phyloP scores from a whole-genome alignment of 2,797 vertebrate species.

The Sciurus carolinensis region DNA sequence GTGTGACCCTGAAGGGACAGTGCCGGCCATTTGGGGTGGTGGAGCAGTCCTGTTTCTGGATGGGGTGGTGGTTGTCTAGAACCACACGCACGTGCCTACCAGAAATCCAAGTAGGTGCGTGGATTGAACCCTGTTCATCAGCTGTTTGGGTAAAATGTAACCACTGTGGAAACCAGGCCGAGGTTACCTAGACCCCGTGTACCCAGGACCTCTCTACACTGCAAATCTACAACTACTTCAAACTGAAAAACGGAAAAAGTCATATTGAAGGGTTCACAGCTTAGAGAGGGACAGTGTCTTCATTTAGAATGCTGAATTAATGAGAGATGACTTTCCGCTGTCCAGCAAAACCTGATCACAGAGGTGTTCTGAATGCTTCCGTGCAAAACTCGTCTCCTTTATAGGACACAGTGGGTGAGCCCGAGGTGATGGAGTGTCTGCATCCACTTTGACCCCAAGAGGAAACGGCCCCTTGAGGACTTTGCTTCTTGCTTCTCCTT shows the following conservation, averaged over 20 bases:
- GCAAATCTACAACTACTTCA: too few relatives aligned
- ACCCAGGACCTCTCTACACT: too few relatives aligned
- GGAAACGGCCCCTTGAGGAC: neutral
- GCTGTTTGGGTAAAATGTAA: neutral
- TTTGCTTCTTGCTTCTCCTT: fast-evolving
- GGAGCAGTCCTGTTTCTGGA: neutral
- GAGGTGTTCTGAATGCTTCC: neutral
- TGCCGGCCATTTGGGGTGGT: fast-evolving
- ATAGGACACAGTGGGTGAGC: neutral
- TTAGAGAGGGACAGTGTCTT: neutral
- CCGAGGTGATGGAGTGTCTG: neutral
- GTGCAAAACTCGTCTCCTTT: neutral
- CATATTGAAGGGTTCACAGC: neutral
- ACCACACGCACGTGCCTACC: neutral
- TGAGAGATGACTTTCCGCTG: neutral
- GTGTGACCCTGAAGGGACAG: fast-evolving
- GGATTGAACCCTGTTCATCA: neutral
- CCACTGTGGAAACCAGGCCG: neutral
- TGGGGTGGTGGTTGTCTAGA: neutral
- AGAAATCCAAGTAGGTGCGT: neutral
- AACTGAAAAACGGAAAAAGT: neutral
- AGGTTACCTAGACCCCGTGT: too few relatives aligned
- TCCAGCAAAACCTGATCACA: neutral
- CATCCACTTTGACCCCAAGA: neutral
- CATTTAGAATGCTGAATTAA: neutral